phyloP scores from a whole-genome alignment of 2,888 invertebrate species.

The Aleiodes leptofemur region DNA sequence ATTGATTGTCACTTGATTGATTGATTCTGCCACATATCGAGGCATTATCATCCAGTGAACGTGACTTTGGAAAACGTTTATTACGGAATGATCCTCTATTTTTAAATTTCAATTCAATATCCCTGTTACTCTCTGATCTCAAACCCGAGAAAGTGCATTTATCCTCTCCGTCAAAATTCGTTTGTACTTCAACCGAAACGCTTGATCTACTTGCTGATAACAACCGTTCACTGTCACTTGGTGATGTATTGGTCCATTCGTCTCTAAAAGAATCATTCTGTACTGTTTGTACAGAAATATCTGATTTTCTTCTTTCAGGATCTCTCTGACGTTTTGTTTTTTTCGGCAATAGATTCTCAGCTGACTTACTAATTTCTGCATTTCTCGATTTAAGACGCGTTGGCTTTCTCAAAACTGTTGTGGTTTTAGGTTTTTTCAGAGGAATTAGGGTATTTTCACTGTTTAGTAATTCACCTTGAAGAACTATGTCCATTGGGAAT shows the following conservation, averaged over 20 bases:
- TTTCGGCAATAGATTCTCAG: slow-evolving; percentile 62
- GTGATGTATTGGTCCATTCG: slow-evolving; percentile 71
- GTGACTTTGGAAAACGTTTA: slow-evolving; percentile 52
- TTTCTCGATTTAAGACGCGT: slow-evolving; percentile 65
- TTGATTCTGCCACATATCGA: slow-evolving; percentile 29
- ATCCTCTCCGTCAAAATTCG: slow-evolving; percentile 64
- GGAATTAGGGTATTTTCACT: neutral
- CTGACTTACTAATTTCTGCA: slow-evolving; percentile 68
- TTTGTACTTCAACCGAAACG: slow-evolving; percentile 71
- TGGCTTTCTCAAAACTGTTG: slow-evolving; percentile 64
- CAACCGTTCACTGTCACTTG: slow-evolving; percentile 61
- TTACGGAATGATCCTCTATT: slow-evolving; percentile 49
- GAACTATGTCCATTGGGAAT: slow-evolving; percentile 1
- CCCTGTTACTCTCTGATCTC: slow-evolving; percentile 61
- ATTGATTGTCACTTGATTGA: neutral
- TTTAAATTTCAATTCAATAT: slow-evolving; percentile 54
- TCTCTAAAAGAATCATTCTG: slow-evolving; percentile 58
- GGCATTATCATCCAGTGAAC: slow-evolving; percentile 63
- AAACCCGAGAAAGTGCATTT: slow-evolving; percentile 51
- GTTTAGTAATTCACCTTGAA: slow-evolving; percentile 22
- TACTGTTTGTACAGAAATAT: slow-evolving; percentile 67
- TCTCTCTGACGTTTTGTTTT: slow-evolving; percentile 63
- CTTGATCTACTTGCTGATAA: slow-evolving; percentile 58
- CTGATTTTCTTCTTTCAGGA: slow-evolving; percentile 68
- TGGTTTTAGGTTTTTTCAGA: slow-evolving; percentile 35